A percentile compares a stretch with the other conserved stretches of the same genome.
phyloP scores from a whole-genome alignment of 1,140 invertebrate species.

The Homarus americanus region DNA sequence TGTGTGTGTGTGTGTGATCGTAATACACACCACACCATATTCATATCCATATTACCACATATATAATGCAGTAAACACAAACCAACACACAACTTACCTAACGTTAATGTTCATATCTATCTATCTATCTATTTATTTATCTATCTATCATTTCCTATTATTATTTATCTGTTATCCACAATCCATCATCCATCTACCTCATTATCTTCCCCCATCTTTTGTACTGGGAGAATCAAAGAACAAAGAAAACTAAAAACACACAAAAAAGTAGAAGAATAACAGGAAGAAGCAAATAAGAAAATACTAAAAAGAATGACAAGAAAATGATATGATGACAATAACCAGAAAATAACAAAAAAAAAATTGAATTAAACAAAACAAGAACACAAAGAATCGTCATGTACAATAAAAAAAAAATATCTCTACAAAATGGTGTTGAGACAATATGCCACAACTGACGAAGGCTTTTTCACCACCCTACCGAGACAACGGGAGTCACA shows the following conservation, averaged over 20 bases:
- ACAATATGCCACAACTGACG: not conserved
- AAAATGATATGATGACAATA: no score
- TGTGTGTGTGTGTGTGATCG: no score
- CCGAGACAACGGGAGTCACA: no score
- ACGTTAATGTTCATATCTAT: not conserved
- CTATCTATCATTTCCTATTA: no score
- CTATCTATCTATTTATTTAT: no score
- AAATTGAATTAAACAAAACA: not conserved
- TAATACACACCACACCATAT: no score
- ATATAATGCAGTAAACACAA: not conserved
- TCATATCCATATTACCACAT: not conserved
- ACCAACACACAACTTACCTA: not conserved
- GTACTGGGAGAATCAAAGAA: not conserved
- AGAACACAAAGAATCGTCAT: not conserved
- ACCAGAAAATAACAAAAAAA: not conserved
- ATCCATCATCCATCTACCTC: not conserved
- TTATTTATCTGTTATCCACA: not conserved
- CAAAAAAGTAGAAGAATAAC: no score
- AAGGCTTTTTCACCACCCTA: not conserved
- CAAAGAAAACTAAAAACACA: no score
- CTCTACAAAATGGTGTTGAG: not conserved
- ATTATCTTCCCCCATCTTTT: not conserved
- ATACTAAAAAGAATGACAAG: no score
- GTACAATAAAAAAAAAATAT: not conserved
- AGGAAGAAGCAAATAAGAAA: not conserved